Base-by-base conservation (phyloP, 2,888 invertebrate species). In the Lamellibrachia satsuma region DNA sequence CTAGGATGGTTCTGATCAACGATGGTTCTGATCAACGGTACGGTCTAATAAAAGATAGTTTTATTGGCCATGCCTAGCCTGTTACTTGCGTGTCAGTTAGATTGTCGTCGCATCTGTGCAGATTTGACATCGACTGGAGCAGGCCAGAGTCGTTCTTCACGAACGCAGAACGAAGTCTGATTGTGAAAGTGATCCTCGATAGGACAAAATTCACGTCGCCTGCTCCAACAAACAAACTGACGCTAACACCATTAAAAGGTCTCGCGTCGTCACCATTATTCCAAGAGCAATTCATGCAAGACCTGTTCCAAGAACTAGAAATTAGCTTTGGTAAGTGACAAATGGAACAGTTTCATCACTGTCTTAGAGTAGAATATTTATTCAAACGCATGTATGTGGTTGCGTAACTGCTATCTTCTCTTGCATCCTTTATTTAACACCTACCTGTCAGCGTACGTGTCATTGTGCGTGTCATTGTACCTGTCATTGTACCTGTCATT, bases 171-270 rank as follows among this genome's bases (percentile, higher is more conserved):
- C 97, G 98, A 93, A 98, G 98, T 22, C 97, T 98, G 94, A 98
- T 99, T 94, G 98, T 99, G 0, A 98, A 99, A 96, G 99, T 98
- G 96, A 98, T 99, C 95, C 97, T 99, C 95, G 98, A 98, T 96
- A 97, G 99, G 93, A 98, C 98, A 96, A 97, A 98, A 95, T 99
- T 98, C 96, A 97, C 98, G 11, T 90, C 91, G 0, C 75, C 75
- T 75, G 22, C 75, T 22, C 75, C 75, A 75, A 4, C 2, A 75
- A 75, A 11, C 2, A 75, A n/a, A 75, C 6, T 75, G 11, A 75
- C n/a, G 22, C 75, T 75, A 22, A n/a, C 27, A 11, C 52, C 52
- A 15, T 51, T 91, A 52, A 52, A 91, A 91, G 27, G 52, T 52
- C 91, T 91, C 11, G 15, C 9, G 91, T 15, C 51, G 9, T 51